Evolutionary conservation across 2,888 invertebrate species (phyloP).

Genomic region (Macaria liturata): DNA sequence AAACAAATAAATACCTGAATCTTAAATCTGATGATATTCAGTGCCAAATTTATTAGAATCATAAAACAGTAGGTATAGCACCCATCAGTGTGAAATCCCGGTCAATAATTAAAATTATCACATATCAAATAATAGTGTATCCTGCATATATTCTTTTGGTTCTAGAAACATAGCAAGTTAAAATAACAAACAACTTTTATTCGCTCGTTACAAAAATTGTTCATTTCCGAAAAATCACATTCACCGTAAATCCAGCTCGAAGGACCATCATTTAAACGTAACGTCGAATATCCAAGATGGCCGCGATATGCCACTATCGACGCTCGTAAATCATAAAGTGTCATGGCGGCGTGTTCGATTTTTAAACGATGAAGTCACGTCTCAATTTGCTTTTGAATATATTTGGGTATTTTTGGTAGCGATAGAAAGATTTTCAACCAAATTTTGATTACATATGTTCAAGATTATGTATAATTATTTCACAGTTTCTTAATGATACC

Average conservation of each 20-base stretch:
- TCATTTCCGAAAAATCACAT: conserved; percentile 27
- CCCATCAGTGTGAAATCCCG: too few species aligned
- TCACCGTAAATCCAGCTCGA: conserved; percentile 22
- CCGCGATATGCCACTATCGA: conserved; percentile 32
- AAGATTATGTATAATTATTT: too few species aligned
- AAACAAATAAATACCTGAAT: too few species aligned
- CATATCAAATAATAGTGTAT: too few species aligned
- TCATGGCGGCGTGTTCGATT: conserved; percentile 24
- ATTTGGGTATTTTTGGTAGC: conserved; percentile 2
- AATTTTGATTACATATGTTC: not conserved
- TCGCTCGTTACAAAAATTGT: not conserved
- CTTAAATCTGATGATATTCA: too few species aligned
- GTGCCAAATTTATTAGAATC: too few species aligned
- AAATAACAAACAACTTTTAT: too few species aligned
- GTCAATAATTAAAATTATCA: too few species aligned
- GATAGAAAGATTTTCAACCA: not conserved
- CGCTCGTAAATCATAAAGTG: conserved; percentile 27
- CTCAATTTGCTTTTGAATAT: conserved; percentile 28
- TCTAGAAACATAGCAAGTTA: too few species aligned
- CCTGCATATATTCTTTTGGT: too few species aligned
- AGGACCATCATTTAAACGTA: conserved; percentile 29
- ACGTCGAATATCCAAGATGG: conserved; percentile 31
- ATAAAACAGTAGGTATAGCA: too few species aligned
- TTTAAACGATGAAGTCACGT: conserved; percentile 27
- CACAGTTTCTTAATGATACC: too few species aligned